Evolutionary conservation across 2,113 vertebrate genomes (phyloP).

Genomic region (Lepisosteus oculatus): DNA sequence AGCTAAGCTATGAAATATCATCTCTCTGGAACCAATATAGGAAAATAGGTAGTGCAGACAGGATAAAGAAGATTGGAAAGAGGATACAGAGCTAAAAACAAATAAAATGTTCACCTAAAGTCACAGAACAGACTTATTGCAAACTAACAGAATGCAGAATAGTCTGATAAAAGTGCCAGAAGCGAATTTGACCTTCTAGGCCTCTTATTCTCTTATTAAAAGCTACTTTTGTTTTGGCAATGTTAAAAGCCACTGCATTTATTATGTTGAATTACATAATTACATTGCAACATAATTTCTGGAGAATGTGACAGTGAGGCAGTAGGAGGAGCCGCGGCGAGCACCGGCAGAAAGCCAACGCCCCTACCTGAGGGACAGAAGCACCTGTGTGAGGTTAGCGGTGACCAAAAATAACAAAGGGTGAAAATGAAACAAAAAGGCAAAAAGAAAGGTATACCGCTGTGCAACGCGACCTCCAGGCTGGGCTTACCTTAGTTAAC

Average conservation of each 20-base stretch:
- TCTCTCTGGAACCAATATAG: not conserved
- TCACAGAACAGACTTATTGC: not conserved
- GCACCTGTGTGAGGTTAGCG: no score
- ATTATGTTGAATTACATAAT: not conserved
- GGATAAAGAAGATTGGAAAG: not conserved
- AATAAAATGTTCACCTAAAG: not conserved
- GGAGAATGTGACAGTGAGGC: no score
- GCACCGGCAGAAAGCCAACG: no score
- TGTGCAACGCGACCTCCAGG: no score
- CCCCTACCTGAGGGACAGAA: no score
- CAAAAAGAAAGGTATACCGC: no score
- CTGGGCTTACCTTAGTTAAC: no score
- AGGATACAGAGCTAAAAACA: not conserved
- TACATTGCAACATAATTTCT: not conserved
- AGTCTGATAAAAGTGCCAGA: not conserved
- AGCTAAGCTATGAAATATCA: not conserved
- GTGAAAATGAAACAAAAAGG: no score
- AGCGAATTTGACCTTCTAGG: not conserved
- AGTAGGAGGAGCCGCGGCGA: no score
- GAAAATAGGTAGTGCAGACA: not conserved
- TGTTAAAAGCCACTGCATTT: not conserved
- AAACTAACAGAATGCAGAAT: not conserved
- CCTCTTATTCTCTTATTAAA: no score
- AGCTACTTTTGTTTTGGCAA: no score
- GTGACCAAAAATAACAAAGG: no score